Evolutionary conservation across 1,140 invertebrate species (phyloP).

Genomic region (Drosophila pallidifrons): DNA sequence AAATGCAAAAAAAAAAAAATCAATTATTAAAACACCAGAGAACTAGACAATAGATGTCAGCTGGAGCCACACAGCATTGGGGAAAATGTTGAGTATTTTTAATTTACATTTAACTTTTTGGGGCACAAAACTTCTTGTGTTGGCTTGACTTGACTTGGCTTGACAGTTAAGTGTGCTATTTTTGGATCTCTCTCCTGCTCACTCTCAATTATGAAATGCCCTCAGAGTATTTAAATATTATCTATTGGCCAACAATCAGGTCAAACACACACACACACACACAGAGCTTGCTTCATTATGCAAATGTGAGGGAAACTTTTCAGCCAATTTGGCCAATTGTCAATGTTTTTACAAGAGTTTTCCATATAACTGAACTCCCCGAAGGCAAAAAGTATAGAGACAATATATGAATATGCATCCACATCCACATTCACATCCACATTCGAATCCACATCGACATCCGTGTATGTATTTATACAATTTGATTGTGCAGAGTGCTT

Average conservation of each 20-base stretch:
- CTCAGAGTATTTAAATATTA: conserved; percentile 23
- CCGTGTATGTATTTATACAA: conserved; percentile 15
- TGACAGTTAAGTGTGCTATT: not conserved
- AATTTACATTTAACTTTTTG: not conserved
- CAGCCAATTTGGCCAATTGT: conserved; percentile 30
- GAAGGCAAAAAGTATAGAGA: not conserved
- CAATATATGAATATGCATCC: not conserved
- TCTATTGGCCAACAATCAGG: conserved; percentile 27
- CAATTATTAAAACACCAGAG: not conserved
- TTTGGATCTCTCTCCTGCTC: not conserved
- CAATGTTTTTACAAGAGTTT: conserved; percentile 31
- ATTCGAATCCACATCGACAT: not conserved
- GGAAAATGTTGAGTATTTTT: not conserved
- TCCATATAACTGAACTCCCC: not conserved
- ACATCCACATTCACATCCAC: not conserved
- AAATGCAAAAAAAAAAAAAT: not conserved
- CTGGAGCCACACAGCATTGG: no score
- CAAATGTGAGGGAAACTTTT: conserved; percentile 27
- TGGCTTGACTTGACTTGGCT: not conserved
- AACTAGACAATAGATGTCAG: not conserved
- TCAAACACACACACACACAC: conserved; percentile 7
- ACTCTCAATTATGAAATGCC: conserved; percentile 17
- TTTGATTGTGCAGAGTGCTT: conserved; percentile 26
- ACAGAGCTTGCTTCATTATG: conserved; percentile 30
- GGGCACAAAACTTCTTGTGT: not conserved